Percentiles rank a stretch among this genome's conserved stretches.
Evolutionary conservation across 2,888 invertebrate species (phyloP).

Genomic region (Aproaerema taeniolella): DNA sequence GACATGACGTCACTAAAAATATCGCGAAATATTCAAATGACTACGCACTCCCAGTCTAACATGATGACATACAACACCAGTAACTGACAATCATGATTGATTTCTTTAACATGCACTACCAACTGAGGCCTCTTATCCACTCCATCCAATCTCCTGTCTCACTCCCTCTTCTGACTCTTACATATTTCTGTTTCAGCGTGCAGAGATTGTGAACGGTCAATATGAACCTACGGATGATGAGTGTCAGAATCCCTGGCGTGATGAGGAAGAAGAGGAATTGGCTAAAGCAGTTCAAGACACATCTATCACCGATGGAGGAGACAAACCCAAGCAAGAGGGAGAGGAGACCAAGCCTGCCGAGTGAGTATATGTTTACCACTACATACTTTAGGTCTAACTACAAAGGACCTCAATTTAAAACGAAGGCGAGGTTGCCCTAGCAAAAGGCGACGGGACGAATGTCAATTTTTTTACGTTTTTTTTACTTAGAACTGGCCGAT

Average conservation of each 20-base stretch:
- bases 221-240: conserved; percentile 95
- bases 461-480: no score
- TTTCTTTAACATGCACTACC: conserved; percentile 21
- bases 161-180: background rate
- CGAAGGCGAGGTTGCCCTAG: no score
- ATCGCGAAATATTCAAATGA: no score
- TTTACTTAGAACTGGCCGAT: no score
- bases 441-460: no score
- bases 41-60: no score
- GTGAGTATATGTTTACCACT: conserved; percentile 37
- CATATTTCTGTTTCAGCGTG: conserved; percentile 47
- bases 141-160: no score
- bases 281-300: conserved; percentile 81
- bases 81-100: conserved; percentile 19
- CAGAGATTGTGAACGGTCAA: conserved; percentile 80
- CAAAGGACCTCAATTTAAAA: no score
- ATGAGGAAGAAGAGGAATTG: conserved; percentile 84
- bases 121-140: conserved; percentile 15
- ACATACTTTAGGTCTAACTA: no score
- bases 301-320: conserved; percentile 72
- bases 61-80: conserved; percentile 19
- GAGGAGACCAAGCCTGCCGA: conserved; percentile 47
- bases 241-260: conserved; percentile 91
- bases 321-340: no score
- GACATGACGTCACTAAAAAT: no score